phyloP scores from a whole-genome alignment of 2,888 invertebrate species.

The Furcula furcula region DNA sequence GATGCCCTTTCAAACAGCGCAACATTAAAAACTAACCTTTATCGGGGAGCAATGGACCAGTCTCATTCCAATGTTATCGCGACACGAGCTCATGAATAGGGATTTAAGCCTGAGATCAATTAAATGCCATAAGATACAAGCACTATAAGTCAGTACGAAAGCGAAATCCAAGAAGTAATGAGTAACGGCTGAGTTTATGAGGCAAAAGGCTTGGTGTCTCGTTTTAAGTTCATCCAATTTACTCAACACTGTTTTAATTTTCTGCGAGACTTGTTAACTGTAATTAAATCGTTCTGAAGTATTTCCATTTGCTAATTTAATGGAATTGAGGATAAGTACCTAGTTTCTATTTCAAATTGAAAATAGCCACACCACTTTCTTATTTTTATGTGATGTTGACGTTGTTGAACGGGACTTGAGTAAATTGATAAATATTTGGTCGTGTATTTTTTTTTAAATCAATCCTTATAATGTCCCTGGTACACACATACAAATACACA shows the following conservation, averaged over 20 bases:
- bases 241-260: constrained; percentile 48
- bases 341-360: background rate
- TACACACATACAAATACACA: no score
- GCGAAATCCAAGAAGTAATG: constrained; percentile 69
- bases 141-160: constrained; percentile 62
- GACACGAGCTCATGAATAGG: constrained; percentile 34
- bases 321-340: background rate
- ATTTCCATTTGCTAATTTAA: constrained; percentile 10
- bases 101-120: constrained; percentile 54
- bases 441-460: no score
- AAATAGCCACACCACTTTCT: no score
- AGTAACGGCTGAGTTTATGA: constrained; percentile 56
- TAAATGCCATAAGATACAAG: constrained; percentile 69
- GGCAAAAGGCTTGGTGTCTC: constrained; percentile 44
- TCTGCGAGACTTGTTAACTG: constrained; percentile 20
- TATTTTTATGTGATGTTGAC: no score
- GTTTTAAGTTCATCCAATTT: constrained; percentile 47
- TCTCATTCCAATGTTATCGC: constrained; percentile 11
- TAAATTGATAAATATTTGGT: no score
- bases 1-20: constrained; percentile 19
- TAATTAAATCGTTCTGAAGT: constrained; percentile 22
- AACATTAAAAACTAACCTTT: background rate
- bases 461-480: no score
- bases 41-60: constrained; percentile 32
- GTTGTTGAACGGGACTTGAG: no score